Evolutionary conservation across 2,888 invertebrate species (phyloP).

Genomic region (Eupithecia subumbrata): DNA sequence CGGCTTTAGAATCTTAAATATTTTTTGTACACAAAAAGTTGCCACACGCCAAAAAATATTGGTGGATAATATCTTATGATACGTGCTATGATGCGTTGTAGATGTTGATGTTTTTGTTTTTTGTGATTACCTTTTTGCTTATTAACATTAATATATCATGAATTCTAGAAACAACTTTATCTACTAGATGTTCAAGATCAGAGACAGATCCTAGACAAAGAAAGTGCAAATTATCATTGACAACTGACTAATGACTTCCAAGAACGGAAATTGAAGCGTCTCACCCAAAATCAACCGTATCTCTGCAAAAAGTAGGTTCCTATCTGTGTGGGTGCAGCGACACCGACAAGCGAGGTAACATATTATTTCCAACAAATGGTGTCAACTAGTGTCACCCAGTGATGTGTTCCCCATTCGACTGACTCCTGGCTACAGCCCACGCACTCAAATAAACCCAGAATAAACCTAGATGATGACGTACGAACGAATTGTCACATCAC

Average conservation of each 20-base stretch:
- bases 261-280: not conserved
- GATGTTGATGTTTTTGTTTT: too few species aligned
- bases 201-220: not conserved
- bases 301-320: not conserved
- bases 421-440: not conserved
- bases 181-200: not conserved
- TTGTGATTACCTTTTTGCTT: too few species aligned
- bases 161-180: not conserved
- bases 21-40: too few species aligned
- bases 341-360: not conserved
- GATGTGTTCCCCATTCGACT: conserved; percentile 1
- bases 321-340: not conserved
- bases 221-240: not conserved
- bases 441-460: not conserved
- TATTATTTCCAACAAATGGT: not conserved
- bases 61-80: too few species aligned
- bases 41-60: too few species aligned
- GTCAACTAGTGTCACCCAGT: conserved; percentile 10
- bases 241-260: not conserved
- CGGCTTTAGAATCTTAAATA: too few species aligned
- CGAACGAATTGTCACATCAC: not conserved
- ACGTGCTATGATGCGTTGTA: too few species aligned
- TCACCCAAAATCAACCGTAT: not conserved
- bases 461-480: not conserved
- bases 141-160: not conserved